These are phyloP conservation scores for Talpa occidentalis DNA, from an alignment of 2,113 vertebrate genomes.

Conservation along the genomic window DNA sequence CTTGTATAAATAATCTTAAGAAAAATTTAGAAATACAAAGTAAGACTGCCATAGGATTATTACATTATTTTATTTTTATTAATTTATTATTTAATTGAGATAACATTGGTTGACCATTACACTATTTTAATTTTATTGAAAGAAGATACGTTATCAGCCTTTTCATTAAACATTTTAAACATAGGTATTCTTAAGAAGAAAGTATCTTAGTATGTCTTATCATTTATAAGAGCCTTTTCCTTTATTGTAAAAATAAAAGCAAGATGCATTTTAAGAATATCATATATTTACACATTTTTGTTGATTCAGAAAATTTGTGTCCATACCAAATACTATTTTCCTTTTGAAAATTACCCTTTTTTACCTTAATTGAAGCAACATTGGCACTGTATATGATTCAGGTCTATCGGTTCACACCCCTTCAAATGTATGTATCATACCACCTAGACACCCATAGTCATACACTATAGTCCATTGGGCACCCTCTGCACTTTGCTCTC, in stretches of 20 bases:
- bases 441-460: too few species aligned
- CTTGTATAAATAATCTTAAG: neutral
- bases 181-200: neutral
- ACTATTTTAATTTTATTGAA: neutral
- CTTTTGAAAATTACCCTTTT: too few species aligned
- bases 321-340: neutral
- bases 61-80: neutral
- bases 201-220: neutral
- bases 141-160: neutral
- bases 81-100: too few species aligned
- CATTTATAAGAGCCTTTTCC: neutral
- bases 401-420: too few species aligned
- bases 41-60: neutral
- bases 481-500: too few species aligned
- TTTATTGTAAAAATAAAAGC: slow-evolving; percentile 5
- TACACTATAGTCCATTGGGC: too few species aligned
- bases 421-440: too few species aligned
- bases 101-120: too few species aligned
- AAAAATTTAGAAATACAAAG: neutral
- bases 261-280: neutral
- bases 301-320: neutral
- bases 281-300: neutral
- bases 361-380: too few species aligned
- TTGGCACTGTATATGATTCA: too few species aligned
- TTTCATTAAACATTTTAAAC: slow-evolving; percentile 3